A percentile compares a stretch with the other conserved stretches of the same genome.
Conservation (phyloP, 2,797 vertebrate genomes). For the Sciaenops ocellatus region DNA sequence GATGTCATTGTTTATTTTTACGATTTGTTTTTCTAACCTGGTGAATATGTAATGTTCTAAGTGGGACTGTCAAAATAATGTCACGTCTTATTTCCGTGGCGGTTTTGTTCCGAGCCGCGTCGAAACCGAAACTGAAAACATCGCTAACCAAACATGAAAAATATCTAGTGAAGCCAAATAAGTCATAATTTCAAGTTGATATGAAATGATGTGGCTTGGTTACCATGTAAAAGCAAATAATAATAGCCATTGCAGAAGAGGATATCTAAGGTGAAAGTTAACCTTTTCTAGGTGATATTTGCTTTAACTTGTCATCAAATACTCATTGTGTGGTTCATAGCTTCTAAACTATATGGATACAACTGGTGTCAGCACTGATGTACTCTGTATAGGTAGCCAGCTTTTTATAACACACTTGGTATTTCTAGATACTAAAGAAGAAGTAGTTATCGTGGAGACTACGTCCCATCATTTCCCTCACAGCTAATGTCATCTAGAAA, state of each 20-base stretch:
- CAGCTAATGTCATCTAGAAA: conserved; percentile 85
- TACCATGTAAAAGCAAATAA: conserved; percentile 97
- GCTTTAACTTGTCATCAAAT: conserved; percentile 79
- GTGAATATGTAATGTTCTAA: conserved; percentile 94
- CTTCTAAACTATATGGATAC: conserved; percentile 66
- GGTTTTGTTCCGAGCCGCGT: conserved; percentile 87
- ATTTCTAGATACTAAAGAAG: conserved; percentile 62
- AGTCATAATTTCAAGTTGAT: conserved; percentile 97
- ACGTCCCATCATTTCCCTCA: conserved; percentile 60
- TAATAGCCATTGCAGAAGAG: conserved; percentile 97
- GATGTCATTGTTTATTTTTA: conserved; percentile 74
- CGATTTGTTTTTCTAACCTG: conserved; percentile 85
- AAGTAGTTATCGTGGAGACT: conserved; percentile 54
- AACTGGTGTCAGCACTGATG: conserved; percentile 44
- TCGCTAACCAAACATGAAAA: conserved; percentile 98
- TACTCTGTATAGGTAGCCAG: conserved; percentile 64
- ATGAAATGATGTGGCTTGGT: conserved; percentile 98
- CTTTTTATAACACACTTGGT: conserved; percentile 72
- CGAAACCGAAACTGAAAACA: conserved; percentile 93
- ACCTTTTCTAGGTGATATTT: conserved; percentile 86
- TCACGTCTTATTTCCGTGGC: conserved; percentile 87
- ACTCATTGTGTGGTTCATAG: conserved; percentile 70
- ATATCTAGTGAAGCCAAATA: conserved; percentile 99
- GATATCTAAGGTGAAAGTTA: conserved; percentile 85
- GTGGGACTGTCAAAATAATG: conserved; percentile 91